phyloP scores from a whole-genome alignment of 2,888 invertebrate genomes.

The Yponomeuta malinellus region DNA sequence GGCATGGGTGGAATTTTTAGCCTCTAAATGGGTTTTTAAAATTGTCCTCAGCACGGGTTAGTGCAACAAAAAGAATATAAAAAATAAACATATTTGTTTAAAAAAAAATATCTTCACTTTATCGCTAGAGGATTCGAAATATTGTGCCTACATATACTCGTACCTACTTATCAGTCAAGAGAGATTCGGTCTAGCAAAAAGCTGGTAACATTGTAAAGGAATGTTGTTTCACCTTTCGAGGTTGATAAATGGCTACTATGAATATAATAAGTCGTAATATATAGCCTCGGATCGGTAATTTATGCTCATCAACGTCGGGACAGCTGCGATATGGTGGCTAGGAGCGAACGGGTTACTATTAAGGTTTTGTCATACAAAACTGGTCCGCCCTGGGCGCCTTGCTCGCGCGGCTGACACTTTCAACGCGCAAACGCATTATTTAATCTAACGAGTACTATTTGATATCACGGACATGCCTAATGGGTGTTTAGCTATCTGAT shows the following conservation, averaged over 20 bases:
- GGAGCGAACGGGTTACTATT: conserved; percentile 37
- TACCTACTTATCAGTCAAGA: too few species aligned
- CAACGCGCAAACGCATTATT: conserved; percentile 3
- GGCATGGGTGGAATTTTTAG: too few species aligned
- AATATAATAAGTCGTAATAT: conserved; percentile 21
- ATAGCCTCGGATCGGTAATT: conserved; percentile 17
- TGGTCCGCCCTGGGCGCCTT: conserved; percentile 34
- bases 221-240: conserved; percentile 18
- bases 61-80: too few species aligned
- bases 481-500: neutral
- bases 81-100: too few species aligned
- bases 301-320: conserved; percentile 18
- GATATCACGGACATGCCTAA: conserved; percentile 5
- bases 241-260: conserved; percentile 35
- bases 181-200: neutral
- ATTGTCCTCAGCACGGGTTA: too few species aligned
- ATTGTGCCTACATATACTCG: too few species aligned
- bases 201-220: neutral
- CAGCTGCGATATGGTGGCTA: conserved; percentile 24
- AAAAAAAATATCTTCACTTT: too few species aligned
- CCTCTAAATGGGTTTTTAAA: too few species aligned
- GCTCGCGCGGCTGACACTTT: conserved; percentile 22
- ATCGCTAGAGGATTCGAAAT: too few species aligned
- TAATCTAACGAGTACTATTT: conserved; percentile 4
- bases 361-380: conserved; percentile 48